phyloP scores from a whole-genome alignment of 2,797 vertebrate genomes.

The Cyclura pinguis region DNA sequence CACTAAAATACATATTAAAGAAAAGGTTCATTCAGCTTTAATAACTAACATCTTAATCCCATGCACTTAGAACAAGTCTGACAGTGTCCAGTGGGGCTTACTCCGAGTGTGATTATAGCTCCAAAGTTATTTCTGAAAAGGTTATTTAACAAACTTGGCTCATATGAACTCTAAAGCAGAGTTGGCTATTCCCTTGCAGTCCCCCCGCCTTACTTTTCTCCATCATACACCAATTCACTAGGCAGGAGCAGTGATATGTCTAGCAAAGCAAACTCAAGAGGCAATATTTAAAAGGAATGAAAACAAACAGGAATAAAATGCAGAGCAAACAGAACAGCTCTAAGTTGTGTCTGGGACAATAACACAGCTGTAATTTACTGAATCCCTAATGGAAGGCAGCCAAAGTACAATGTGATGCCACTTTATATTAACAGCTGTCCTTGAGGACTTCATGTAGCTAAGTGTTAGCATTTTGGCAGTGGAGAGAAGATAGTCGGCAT shows the following conservation, averaged over 20 bases:
- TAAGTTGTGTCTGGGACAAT: conserved; percentile 45
- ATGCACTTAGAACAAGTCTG: background rate
- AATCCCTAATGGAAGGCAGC: conserved; percentile 34
- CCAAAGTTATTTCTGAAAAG: background rate
- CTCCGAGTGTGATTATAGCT: background rate
- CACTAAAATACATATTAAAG: background rate
- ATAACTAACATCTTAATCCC: background rate
- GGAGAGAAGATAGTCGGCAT: conserved; percentile 4
- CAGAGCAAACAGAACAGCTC: conserved; percentile 37
- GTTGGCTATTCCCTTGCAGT: background rate
- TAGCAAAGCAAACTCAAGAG: conserved; percentile 30
- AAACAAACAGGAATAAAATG: conserved; percentile 31
- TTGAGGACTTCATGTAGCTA: conserved; percentile 47
- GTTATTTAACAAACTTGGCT: background rate
- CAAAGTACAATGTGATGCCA: conserved; percentile 36
- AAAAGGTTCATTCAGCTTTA: background rate
- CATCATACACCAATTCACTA: background rate
- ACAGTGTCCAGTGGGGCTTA: background rate
- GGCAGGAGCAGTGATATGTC: conserved; percentile 29
- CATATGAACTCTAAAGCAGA: background rate
- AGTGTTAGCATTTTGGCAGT: conserved; percentile 38
- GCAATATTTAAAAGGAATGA: conserved; percentile 52
- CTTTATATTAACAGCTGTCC: conserved; percentile 41
- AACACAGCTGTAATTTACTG: conserved; percentile 46
- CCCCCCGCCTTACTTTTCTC: background rate